Conservation (phyloP, 2,888 invertebrate species). For the Caenorhabditis virilis region DNA sequence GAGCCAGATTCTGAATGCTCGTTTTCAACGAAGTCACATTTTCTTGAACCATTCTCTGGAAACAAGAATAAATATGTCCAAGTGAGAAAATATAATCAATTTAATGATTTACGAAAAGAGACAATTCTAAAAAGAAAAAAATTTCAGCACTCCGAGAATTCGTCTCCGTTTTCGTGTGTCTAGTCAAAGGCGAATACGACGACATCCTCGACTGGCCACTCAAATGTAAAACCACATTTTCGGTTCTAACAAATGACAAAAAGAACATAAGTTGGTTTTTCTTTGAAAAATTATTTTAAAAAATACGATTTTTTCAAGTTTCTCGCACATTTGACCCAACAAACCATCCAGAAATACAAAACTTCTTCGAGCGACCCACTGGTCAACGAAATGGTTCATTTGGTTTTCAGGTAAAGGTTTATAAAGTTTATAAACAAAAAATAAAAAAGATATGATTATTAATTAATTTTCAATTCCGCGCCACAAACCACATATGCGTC, state of each 20-base stretch:
- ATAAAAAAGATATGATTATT: too few relatives aligned
- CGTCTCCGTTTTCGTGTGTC: slow-evolving; percentile 27
- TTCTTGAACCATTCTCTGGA: too few relatives aligned
- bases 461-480: slow-evolving; percentile 1
- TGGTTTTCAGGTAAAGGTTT: slow-evolving; percentile 19
- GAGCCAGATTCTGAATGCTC: too few relatives aligned
- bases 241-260: slow-evolving; percentile 16
- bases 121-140: too few relatives aligned
- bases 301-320: slow-evolving; percentile 6
- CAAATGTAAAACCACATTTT: slow-evolving; percentile 22
- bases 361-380: slow-evolving; percentile 14
- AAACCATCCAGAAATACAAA: background rate
- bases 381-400: slow-evolving; percentile 25
- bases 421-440: slow-evolving; percentile 1
- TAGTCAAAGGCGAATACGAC: slow-evolving; percentile 33
- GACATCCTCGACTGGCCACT: slow-evolving; percentile 34
- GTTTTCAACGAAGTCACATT: too few relatives aligned
- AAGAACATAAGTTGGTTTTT: slow-evolving; percentile 11
- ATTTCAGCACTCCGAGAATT: slow-evolving; percentile 32
- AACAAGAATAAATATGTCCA: too few relatives aligned
- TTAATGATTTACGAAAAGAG: too few relatives aligned
- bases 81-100: too few relatives aligned
- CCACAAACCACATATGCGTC: background rate
- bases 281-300: background rate
- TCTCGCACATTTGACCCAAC: slow-evolving; percentile 6